These are phyloP conservation scores for Tragelaphus strepsiceros DNA, from an alignment of 2,113 vertebrate genomes.

Conservation along the genomic window DNA sequence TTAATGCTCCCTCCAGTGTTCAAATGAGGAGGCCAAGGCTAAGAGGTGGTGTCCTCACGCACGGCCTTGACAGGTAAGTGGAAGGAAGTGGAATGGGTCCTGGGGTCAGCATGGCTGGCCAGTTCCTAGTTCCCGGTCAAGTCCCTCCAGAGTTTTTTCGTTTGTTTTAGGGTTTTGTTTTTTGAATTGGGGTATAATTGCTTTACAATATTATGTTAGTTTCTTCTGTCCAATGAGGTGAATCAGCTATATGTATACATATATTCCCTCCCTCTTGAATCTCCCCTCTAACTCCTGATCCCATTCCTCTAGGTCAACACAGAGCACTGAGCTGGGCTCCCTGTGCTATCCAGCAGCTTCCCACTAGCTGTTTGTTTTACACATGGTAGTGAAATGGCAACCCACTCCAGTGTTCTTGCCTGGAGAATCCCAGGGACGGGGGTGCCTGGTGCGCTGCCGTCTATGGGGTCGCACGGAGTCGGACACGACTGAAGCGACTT, in stretches of 20 bases:
- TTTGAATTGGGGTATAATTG: background rate
- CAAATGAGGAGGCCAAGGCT: background rate
- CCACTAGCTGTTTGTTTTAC: background rate
- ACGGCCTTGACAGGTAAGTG: background rate
- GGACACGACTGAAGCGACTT: no score
- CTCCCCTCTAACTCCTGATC: background rate
- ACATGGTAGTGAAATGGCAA: background rate
- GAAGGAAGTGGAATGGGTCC: no score
- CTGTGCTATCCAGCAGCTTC: background rate
- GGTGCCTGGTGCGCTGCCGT: no score
- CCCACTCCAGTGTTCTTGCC: no score
- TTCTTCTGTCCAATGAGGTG: background rate
- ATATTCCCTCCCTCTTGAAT: background rate
- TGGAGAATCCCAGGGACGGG: no score
- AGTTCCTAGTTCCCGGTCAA: background rate
- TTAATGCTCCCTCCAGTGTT: background rate
- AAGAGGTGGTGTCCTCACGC: fast-evolving
- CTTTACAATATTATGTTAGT: background rate
- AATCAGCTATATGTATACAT: background rate
- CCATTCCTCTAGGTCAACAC: background rate
- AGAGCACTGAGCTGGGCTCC: background rate
- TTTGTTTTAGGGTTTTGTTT: background rate
- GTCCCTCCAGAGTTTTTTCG: background rate
- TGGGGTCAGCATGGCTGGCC: background rate
- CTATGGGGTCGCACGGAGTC: no score